Percentiles rank a stretch among this genome's conserved stretches.
Evolutionary conservation across 2,888 invertebrate genomes (phyloP).

Genomic region (Papilio protenor): DNA sequence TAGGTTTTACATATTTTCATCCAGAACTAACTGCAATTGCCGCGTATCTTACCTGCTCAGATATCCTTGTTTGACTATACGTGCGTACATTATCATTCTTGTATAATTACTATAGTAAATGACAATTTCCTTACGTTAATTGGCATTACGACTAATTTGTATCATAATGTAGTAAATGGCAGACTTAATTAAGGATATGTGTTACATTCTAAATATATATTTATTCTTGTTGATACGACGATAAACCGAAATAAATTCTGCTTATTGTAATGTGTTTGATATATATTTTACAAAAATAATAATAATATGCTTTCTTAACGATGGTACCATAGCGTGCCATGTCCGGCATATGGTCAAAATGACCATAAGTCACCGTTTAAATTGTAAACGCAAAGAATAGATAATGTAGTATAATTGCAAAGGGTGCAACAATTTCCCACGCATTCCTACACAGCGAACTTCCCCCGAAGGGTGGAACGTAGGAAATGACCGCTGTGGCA

Average conservation of each 20-base stretch:
- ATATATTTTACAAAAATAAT: neutral
- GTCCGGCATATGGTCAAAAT: constrained; percentile 67
- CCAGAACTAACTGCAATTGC: too few relatives aligned
- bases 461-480: constrained; percentile 55
- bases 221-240: neutral
- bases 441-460: constrained; percentile 68
- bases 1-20: too few relatives aligned
- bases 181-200: neutral
- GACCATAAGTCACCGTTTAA: constrained; percentile 79
- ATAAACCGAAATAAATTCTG: neutral
- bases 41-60: too few relatives aligned
- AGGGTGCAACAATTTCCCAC: constrained; percentile 77
- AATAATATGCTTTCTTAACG: constrained; percentile 49
- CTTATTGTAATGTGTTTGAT: too few relatives aligned
- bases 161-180: neutral
- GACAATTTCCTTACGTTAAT: constrained; percentile 3
- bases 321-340: constrained; percentile 55
- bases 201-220: neutral
- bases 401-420: constrained; percentile 64
- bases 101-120: neutral
- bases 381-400: constrained; percentile 67
- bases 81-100: neutral
- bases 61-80: neutral
- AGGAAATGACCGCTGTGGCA: constrained; percentile 54
- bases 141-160: neutral